Evolutionary conservation across 2,113 vertebrate genomes (phyloP).

Genomic region (Cairina moschata): DNA sequence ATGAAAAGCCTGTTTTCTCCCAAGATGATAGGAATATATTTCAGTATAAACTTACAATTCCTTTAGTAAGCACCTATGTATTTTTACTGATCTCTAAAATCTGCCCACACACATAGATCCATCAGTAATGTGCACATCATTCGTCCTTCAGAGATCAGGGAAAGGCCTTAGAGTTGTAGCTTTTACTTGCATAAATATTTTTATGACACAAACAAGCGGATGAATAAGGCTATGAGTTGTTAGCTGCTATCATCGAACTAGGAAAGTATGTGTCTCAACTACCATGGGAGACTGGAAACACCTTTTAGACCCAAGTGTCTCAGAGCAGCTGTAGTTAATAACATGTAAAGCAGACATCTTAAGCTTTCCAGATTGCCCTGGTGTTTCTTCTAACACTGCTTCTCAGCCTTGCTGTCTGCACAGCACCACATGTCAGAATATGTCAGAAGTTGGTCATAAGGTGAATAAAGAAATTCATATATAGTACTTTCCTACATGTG

Average conservation of each 20-base stretch:
- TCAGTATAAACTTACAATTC: not conserved
- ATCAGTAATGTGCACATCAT: not conserved
- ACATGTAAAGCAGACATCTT: not conserved
- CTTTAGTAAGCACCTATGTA: not conserved
- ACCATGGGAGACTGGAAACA: not conserved
- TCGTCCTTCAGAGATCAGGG: not conserved
- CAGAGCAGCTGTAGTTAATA: not conserved
- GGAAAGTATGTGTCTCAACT: not conserved
- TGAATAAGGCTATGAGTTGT: not conserved
- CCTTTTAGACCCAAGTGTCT: not conserved
- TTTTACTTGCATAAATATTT: not conserved
- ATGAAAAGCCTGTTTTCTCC: not conserved
- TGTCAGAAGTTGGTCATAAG: not conserved
- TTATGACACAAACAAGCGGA: not conserved
- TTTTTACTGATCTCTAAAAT: not conserved
- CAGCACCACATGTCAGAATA: accelerated
- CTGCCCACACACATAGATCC: not conserved
- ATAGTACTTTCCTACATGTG: not conserved
- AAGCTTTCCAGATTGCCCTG: not conserved
- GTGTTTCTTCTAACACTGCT: not conserved
- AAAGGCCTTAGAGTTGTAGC: not conserved
- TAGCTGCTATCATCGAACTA: not conserved
- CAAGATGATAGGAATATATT: not conserved
- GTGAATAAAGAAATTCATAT: not conserved
- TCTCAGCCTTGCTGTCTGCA: not conserved